Evolutionary conservation across 2,113 vertebrate genomes (phyloP).

Genomic region (Salvelinus namaycush): DNA sequence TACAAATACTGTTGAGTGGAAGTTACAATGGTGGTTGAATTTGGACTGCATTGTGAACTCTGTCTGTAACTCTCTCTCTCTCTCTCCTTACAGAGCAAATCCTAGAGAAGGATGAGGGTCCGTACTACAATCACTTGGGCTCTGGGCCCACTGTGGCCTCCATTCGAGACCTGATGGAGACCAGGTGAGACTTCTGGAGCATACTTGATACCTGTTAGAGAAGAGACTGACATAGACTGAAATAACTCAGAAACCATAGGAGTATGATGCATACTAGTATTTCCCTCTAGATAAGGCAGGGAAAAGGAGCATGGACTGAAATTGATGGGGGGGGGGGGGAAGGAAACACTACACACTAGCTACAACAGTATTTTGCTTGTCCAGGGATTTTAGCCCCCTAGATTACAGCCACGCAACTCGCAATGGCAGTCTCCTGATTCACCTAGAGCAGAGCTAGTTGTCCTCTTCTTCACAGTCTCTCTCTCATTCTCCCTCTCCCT

Average conservation of each 20-base stretch:
- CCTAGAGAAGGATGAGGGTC: constrained; percentile 95
- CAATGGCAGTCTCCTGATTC: too few relatives aligned
- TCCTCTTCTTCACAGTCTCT: not conserved
- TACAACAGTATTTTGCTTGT: too few relatives aligned
- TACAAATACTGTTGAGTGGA: too few relatives aligned
- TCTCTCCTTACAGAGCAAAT: constrained; percentile 82
- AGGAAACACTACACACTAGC: too few relatives aligned
- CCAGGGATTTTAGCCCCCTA: too few relatives aligned
- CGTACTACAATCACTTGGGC: constrained; percentile 97
- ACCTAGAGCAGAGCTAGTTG: too few relatives aligned
- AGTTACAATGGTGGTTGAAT: too few relatives aligned
- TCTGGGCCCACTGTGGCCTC: constrained; percentile 91
- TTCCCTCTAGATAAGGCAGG: too few relatives aligned
- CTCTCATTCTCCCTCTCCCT: not conserved
- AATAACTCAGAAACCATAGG: not conserved
- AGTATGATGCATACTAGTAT: not conserved
- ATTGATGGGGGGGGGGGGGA: too few relatives aligned
- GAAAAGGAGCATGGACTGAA: too few relatives aligned
- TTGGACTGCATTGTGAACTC: not conserved
- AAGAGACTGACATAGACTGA: not conserved
- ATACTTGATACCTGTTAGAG: not conserved
- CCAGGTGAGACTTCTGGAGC: constrained; percentile 59
- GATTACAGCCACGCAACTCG: too few relatives aligned
- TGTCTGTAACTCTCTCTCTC: not conserved
- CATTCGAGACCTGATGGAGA: constrained; percentile 93